Conservation (phyloP, 2,888 invertebrate genomes). For the Barypeithes pellucidus region DNA sequence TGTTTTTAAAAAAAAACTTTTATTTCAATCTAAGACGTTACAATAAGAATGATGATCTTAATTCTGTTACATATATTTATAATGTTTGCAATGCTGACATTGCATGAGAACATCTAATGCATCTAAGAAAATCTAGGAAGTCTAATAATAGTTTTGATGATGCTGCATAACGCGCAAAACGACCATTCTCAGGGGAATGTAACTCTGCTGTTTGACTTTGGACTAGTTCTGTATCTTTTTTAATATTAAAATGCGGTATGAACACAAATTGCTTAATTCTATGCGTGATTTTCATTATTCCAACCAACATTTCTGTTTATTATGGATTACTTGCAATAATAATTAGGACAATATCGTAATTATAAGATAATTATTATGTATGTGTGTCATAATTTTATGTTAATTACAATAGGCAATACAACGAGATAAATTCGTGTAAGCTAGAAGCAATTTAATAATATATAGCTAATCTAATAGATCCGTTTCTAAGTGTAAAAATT, state of each 20-base stretch:
- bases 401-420: not conserved
- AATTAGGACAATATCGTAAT: constrained; percentile 21
- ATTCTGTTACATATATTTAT: no score
- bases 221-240: constrained; percentile 9
- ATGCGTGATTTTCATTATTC: constrained; percentile 23
- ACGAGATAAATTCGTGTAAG: not conserved
- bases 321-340: constrained; percentile 18
- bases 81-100: no score
- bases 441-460: not conserved
- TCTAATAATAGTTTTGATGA: no score
- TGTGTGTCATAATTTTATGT: constrained; percentile 13
- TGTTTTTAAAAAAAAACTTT: no score
- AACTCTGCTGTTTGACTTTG: constrained; percentile 23
- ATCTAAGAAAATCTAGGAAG: no score
- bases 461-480: no score
- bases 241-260: not conserved
- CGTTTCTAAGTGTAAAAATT: no score
- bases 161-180: no score
- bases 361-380: constrained; percentile 10
- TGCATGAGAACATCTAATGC: no score
- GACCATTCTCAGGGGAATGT: no score
- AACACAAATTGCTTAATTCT: constrained; percentile 13
- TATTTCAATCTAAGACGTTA: no score
- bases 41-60: no score
- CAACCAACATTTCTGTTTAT: constrained; percentile 19